Evolutionary conservation across 2,797 vertebrate genomes (phyloP).

Genomic region (Calcarius lapponicus): DNA sequence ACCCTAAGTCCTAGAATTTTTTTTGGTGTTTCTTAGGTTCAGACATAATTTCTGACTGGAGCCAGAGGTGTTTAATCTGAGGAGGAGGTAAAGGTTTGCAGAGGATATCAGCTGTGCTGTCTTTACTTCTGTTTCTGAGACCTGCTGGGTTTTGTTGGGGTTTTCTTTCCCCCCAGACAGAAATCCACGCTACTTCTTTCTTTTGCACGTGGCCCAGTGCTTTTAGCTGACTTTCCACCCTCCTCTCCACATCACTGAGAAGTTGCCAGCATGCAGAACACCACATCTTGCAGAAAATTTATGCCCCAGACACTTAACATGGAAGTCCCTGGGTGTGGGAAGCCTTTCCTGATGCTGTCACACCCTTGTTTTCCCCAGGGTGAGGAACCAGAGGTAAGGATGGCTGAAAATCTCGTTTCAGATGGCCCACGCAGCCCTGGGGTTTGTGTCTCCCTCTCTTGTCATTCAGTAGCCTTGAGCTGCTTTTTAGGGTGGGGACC

Average conservation of each 20-base stretch:
- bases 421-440: not conserved
- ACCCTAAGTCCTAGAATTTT: not conserved
- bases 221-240: not conserved
- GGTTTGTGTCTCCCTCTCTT: not conserved
- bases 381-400: not conserved
- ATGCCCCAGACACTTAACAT: not conserved
- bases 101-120: not conserved
- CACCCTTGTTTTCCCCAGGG: not conserved
- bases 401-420: not conserved
- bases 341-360: not conserved
- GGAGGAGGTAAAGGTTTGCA: not conserved
- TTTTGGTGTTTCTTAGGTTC: not conserved
- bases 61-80: not conserved
- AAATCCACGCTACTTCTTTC: not conserved
- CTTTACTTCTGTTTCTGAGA: not conserved
- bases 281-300: not conserved
- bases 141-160: not conserved
- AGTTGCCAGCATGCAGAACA: not conserved
- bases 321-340: accelerated
- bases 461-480: not conserved
- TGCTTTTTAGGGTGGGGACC: not conserved
- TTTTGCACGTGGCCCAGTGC: not conserved
- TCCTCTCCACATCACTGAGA: not conserved
- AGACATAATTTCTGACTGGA: not conserved
- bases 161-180: not conserved